These are phyloP conservation scores for Asarcornis scutulata DNA, from an alignment of 2,113 vertebrate species.

Conservation along the genomic window DNA sequence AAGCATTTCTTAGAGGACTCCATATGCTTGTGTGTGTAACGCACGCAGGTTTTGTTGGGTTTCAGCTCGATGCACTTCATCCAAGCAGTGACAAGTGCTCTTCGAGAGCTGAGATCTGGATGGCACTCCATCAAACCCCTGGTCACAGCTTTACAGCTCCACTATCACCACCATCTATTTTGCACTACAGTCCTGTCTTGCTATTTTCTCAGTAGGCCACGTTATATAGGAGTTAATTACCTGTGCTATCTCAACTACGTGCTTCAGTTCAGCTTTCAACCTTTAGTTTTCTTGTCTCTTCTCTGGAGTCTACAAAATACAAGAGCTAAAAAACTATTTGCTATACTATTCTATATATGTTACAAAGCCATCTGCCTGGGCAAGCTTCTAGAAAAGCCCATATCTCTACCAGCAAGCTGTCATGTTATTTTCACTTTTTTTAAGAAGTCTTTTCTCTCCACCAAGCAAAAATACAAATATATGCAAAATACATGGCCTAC, in stretches of 20 bases:
- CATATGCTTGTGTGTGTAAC: neutral
- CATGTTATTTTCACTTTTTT: neutral
- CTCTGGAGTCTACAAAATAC: neutral
- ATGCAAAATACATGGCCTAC: neutral
- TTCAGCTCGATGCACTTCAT: neutral
- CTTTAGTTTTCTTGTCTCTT: neutral
- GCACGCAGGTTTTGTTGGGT: fast-evolving
- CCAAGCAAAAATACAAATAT: neutral
- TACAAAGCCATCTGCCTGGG: neutral
- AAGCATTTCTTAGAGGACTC: neutral
- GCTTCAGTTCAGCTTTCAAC: neutral
- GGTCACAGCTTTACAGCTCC: neutral
- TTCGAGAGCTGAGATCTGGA: neutral
- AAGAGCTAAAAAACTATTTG: neutral
- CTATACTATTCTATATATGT: neutral
- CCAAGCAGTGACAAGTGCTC: neutral
- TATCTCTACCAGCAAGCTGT: neutral
- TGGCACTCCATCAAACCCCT: neutral
- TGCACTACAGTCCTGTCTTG: neutral
- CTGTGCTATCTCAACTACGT: neutral
- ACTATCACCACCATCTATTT: neutral
- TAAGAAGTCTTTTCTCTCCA: neutral
- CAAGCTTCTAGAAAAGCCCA: neutral
- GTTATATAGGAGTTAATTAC: neutral
- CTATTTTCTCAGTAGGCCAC: neutral